A percentile compares a stretch with the other conserved stretches of the same genome.
These are phyloP conservation scores for Phrynocephalus vlangalii DNA, from an alignment of 2,797 vertebrate genomes.

Conservation along the genomic window DNA sequence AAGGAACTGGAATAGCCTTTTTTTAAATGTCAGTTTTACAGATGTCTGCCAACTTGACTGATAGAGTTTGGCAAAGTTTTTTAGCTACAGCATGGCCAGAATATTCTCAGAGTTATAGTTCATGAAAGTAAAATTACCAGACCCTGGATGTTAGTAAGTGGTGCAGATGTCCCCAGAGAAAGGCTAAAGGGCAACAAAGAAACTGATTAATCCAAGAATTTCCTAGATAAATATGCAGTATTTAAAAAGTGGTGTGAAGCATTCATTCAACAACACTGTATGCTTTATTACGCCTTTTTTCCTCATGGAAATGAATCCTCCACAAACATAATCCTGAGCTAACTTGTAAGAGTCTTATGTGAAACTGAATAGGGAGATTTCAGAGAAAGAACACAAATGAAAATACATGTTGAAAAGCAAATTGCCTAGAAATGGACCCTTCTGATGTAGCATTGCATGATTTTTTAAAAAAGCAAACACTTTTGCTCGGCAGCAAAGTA, in stretches of 20 bases:
- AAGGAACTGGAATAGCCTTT: background rate
- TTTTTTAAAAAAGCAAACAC: constrained; percentile 5
- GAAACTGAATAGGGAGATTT: constrained; percentile 12
- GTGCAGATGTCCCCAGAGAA: background rate
- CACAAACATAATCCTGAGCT: background rate
- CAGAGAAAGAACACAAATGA: background rate
- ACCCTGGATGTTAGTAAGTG: background rate
- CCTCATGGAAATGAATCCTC: constrained; percentile 20
- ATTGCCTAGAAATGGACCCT: background rate
- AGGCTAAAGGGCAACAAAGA: background rate
- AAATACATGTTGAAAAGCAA: background rate
- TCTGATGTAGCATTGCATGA: background rate
- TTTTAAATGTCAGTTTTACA: background rate
- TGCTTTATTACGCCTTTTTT: constrained; percentile 14
- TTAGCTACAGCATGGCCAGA: background rate
- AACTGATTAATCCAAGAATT: background rate
- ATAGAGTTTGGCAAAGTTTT: background rate
- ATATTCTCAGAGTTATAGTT: background rate
- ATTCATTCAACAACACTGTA: background rate
- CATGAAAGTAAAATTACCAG: no score
- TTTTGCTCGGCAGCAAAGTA: background rate
- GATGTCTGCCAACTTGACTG: background rate
- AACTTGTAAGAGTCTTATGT: background rate
- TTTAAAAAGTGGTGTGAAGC: constrained; percentile 8
- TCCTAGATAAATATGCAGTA: background rate